Base-by-base conservation (phyloP, 2,888 invertebrate species). In the Muschampia plurimacula region DNA sequence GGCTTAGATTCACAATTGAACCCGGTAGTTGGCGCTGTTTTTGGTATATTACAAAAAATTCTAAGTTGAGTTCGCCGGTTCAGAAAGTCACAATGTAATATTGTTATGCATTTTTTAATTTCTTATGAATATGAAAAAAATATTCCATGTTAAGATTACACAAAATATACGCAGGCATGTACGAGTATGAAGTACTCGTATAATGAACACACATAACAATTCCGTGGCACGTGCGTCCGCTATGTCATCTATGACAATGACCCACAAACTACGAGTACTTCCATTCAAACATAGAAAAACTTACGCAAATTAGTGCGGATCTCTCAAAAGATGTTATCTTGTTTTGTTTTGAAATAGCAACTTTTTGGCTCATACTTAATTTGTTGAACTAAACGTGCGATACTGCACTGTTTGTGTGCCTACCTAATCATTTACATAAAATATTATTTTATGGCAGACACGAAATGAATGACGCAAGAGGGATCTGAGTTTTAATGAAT, bases 241-340 rank as follows among this genome's bases (percentile, higher is more conserved):
- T 59, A 39, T 39, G 62, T 62, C 36, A 7, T 39, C 62, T 62
- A 62, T 62, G 62, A 41, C 41, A 62, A 62, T 63, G 63, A 63
- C 63, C 62, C 41, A 63, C 62, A 60, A 60, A 60, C 13, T 13
- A 36, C 57, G 28, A 57, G 57, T 57, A 28, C 36, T 8, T n/a
- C 15, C 1, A 36, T 63, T 41, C 12, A 63, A 41, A 63, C 62
- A 41, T 63, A 63, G 39, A 41, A 63, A 62, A 15, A 39, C 62
- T 63, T 62, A 62, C 62, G 62, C 62, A 63, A 63, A 63, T 41
- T 41, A 63, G 62, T 41, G 62, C 41, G 62, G 41, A 63, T 63
- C 62, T 10, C 62, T 15, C 41, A 41, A 22, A 63, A 63, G 62
- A 36, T 36, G 41, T 62, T 62, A 62, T 63, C 36, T n/a, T 10